phyloP scores from a whole-genome alignment of 37 sponge, comb jelly and placozoan species.

The Eunapius fragilis region DNA sequence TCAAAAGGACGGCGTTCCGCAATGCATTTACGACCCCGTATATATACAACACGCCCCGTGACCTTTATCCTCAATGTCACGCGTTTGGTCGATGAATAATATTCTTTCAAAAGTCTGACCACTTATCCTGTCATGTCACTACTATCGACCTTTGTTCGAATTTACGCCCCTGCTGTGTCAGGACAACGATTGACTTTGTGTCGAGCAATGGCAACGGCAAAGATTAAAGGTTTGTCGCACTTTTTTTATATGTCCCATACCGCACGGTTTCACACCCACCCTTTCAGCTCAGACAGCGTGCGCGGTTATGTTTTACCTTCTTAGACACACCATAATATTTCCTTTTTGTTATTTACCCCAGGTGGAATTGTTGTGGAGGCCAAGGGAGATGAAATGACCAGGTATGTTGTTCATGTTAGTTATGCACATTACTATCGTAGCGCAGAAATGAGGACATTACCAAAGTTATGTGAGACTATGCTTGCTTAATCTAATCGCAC shows the following conservation, averaged over 20 bases:
- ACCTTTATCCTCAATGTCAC: neutral
- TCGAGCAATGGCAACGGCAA: slow-evolving; percentile 52
- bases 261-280: too few species aligned
- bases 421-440: too few species aligned
- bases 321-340: neutral
- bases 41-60: neutral
- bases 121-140: neutral
- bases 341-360: slow-evolving; percentile 5
- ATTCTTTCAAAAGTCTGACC: neutral
- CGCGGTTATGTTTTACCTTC: too few species aligned
- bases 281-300: too few species aligned
- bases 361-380: slow-evolving; percentile 97
- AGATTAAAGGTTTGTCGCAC: slow-evolving; percentile 39
- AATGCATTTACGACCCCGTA: too few species aligned
- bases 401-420: slow-evolving; percentile 66
- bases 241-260: too few species aligned
- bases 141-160: neutral
- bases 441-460: too few species aligned
- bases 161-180: neutral
- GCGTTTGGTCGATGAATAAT: neutral
- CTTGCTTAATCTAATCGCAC: too few species aligned
- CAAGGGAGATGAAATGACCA: slow-evolving; percentile 99
- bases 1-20: too few species aligned
- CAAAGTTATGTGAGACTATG: too few species aligned
- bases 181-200: neutral